Conservation (phyloP, 2,113 vertebrate species). For the Protomyctophum bolini region DNA sequence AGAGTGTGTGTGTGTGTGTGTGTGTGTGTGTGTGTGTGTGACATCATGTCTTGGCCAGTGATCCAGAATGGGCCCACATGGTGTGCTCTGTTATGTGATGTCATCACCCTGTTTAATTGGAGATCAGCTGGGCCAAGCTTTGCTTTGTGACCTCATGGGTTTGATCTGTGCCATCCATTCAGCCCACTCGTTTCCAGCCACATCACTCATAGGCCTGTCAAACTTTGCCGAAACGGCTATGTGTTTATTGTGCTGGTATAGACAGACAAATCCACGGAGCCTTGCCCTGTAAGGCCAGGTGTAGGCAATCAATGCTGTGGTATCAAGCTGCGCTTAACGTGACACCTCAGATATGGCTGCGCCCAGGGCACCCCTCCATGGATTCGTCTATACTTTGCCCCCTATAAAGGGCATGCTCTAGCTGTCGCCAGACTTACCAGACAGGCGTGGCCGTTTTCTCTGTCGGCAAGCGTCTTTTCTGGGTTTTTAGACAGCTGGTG, state of each 20-base stretch:
- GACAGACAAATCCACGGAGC: no score
- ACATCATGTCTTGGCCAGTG: conserved; percentile 54
- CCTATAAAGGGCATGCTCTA: no score
- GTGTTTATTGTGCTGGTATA: conserved; percentile 62
- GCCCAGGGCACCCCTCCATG: no score
- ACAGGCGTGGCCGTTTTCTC: no score
- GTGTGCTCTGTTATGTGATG: conserved; percentile 56
- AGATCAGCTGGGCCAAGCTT: conserved; percentile 66
- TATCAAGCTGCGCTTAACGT: no score
- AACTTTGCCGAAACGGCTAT: conserved; percentile 45
- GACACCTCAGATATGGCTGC: no score
- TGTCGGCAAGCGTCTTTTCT: no score
- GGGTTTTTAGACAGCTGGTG: no score
- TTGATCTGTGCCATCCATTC: conserved; percentile 63
- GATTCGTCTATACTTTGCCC: no score
- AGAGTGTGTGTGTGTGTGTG: conserved; percentile 60
- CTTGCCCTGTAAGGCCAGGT: no score
- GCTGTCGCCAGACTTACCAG: no score
- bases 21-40: conserved; percentile 61
- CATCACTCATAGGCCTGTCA: conserved; percentile 67
- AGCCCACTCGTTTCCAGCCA: conserved; percentile 54
- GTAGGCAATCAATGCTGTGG: no score
- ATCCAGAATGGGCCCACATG: conserved; percentile 52
- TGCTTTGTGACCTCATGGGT: conserved; percentile 64
- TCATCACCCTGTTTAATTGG: conserved; percentile 66